A percentile compares a stretch with the other conserved stretches of the same genome.
These are phyloP conservation scores for Lasiommata megera DNA, from an alignment of 2,888 invertebrate species.

Conservation along the genomic window DNA sequence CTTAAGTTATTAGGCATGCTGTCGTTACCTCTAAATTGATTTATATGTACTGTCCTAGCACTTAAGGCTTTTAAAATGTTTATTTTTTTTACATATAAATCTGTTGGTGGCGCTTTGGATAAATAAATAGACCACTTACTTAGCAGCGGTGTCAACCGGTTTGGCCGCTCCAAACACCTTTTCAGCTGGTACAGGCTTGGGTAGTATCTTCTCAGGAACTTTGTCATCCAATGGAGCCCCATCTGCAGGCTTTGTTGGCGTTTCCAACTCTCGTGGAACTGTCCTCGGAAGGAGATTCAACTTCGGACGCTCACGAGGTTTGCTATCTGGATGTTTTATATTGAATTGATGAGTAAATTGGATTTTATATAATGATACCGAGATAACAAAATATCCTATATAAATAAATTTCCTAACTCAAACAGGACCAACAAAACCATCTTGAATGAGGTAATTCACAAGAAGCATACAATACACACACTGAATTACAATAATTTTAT, in stretches of 20 bases:
- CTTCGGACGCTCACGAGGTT: constrained; percentile 87
- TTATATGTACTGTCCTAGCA: no score
- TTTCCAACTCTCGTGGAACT: constrained; percentile 83
- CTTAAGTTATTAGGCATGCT: no score
- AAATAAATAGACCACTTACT: constrained; percentile 52
- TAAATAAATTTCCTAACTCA: no score
- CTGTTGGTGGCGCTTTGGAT: no score
- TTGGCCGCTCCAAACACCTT: constrained; percentile 97
- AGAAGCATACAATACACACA: no score
- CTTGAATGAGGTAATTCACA: no score
- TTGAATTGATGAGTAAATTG: neutral
- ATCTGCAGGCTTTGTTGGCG: constrained; percentile 58
- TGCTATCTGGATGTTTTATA: constrained; percentile 51
- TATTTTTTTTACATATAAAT: no score
- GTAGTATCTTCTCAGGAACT: constrained; percentile 50
- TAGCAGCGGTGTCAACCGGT: constrained; percentile 95
- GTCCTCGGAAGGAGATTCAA: constrained; percentile 91
- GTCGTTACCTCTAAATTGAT: no score
- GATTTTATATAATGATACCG: neutral
- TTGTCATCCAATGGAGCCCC: constrained; percentile 49
- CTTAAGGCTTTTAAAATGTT: no score
- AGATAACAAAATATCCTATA: no score
- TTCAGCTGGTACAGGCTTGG: constrained; percentile 82
- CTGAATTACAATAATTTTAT: no score
- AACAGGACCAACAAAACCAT: no score